Percentiles rank a stretch among this genome's conserved stretches.
phyloP scores from a whole-genome alignment of 2,888 invertebrate genomes.

The Plusia festucae region DNA sequence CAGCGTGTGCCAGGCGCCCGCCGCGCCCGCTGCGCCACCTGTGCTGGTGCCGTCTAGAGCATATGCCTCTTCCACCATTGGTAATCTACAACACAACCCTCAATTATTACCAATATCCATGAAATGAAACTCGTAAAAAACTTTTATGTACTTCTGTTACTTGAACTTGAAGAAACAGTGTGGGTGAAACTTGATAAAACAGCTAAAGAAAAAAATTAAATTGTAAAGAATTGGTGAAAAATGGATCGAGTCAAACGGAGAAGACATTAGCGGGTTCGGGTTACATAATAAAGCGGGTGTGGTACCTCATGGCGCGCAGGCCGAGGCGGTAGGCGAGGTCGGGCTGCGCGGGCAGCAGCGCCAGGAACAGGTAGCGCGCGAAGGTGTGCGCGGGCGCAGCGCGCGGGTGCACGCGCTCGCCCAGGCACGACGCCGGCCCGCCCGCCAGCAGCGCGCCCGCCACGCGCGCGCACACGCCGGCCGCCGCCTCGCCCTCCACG shows the following conservation, averaged over 20 bases:
- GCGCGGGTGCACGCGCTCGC: slow-evolving; percentile 92
- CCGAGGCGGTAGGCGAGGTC: slow-evolving; percentile 95
- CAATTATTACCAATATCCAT: too few relatives aligned
- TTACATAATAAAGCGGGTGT: too few relatives aligned
- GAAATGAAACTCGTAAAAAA: too few relatives aligned
- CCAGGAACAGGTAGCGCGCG: slow-evolving; percentile 94
- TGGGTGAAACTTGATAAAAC: too few relatives aligned
- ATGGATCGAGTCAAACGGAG: too few relatives aligned
- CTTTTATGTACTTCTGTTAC: too few relatives aligned
- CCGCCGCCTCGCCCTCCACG: slow-evolving; percentile 93
- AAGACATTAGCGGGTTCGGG: too few relatives aligned
- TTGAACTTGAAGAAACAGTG: too few relatives aligned
- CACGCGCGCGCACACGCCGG: slow-evolving; percentile 91
- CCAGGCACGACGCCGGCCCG: slow-evolving; percentile 94
- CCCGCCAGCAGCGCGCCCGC: slow-evolving; percentile 93
- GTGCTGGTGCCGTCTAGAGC: slow-evolving; percentile 74
- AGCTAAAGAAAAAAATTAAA: too few relatives aligned
- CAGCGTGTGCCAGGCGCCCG: slow-evolving; percentile 94
- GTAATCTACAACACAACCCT: slow-evolving; percentile 85
- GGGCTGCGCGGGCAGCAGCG: slow-evolving; percentile 92
- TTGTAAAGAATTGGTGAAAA: too few relatives aligned
- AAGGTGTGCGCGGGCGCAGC: slow-evolving; percentile 96
- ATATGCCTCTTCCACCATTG: slow-evolving; percentile 91
- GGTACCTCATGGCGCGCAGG: slow-evolving; percentile 91
- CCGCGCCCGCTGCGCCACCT: slow-evolving; percentile 89